A percentile compares a stretch with the other conserved stretches of the same genome.
Evolutionary conservation across 2,888 invertebrate genomes (phyloP).

Genomic region (Euclidia mi): DNA sequence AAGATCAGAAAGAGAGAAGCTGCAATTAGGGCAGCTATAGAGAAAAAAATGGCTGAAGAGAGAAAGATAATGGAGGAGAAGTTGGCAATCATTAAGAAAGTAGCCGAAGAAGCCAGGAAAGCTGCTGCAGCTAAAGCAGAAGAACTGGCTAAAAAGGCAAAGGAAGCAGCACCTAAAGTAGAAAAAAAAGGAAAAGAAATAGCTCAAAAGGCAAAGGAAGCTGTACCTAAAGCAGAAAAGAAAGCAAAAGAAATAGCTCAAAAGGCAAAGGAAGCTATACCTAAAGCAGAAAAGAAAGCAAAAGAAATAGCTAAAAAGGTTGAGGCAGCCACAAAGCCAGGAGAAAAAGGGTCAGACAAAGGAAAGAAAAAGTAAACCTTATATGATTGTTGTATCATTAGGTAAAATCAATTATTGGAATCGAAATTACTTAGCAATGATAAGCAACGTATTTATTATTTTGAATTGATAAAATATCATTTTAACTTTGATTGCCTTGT

Average conservation of each 20-base stretch:
- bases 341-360: background rate
- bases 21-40: conserved; percentile 62
- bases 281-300: conserved; percentile 21
- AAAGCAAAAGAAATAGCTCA: conserved; percentile 20
- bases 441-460: too few relatives aligned
- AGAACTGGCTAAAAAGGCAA: conserved; percentile 29
- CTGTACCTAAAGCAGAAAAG: conserved; percentile 17
- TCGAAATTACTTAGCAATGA: too few relatives aligned
- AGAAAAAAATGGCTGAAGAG: conserved; percentile 65
- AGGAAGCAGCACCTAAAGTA: conserved; percentile 29
- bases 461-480: too few relatives aligned
- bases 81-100: conserved; percentile 40
- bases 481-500: too few relatives aligned
- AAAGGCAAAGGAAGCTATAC: conserved; percentile 14
- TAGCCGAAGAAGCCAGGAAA: conserved; percentile 52
- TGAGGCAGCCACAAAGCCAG: conserved; percentile 6
- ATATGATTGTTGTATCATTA: too few relatives aligned
- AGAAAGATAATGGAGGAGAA: conserved; percentile 55
- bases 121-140: conserved; percentile 15
- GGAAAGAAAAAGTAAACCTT: conserved; percentile 4
- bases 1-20: conserved; percentile 62
- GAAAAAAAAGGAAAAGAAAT: conserved; percentile 21
- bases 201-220: conserved; percentile 22
- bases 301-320: conserved; percentile 21
- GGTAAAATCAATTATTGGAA: too few relatives aligned